Evolutionary conservation across 1,140 invertebrate species (phyloP).

Genomic region (Lordiphosa clarofinis): DNA sequence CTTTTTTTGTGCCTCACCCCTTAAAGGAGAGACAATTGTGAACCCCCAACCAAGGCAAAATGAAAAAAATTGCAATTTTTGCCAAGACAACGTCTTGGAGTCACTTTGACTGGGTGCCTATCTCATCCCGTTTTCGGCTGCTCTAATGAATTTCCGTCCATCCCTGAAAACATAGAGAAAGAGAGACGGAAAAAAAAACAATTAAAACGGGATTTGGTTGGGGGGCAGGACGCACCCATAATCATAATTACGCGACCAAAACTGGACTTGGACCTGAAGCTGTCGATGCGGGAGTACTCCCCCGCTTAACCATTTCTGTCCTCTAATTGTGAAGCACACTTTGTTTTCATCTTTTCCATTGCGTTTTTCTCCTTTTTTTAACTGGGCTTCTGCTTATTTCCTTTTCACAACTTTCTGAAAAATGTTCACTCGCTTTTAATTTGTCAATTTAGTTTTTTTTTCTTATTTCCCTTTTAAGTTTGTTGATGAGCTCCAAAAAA

Average conservation of each 20-base stretch:
- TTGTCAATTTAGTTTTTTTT: slow-evolving; percentile 60
- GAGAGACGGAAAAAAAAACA: slow-evolving; percentile 48
- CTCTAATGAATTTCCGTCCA: slow-evolving; percentile 77
- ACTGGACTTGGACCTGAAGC: slow-evolving; percentile 18
- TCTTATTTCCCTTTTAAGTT: slow-evolving; percentile 23
- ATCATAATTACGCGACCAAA: slow-evolving; percentile 67
- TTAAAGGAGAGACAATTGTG: slow-evolving; percentile 58
- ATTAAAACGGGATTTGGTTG: slow-evolving; percentile 52
- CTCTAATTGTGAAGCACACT: slow-evolving; percentile 52
- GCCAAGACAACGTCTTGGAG: slow-evolving; percentile 70
- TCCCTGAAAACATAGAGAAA: slow-evolving; percentile 28
- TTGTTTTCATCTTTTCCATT: slow-evolving; percentile 34
- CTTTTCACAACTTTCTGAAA: slow-evolving; percentile 39
- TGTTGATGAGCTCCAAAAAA: slow-evolving; percentile 50
- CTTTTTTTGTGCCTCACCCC: slow-evolving; percentile 37
- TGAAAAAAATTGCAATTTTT: slow-evolving; percentile 74
- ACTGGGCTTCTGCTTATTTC: slow-evolving; percentile 38
- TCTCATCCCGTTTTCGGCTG: slow-evolving; percentile 30
- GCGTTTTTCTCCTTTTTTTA: slow-evolving; percentile 49
- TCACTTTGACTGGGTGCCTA: slow-evolving; percentile 61
- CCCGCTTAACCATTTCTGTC: slow-evolving; percentile 24
- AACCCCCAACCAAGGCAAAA: slow-evolving; percentile 16
- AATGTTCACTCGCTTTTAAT: slow-evolving; percentile 68
- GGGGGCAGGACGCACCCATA: slow-evolving; percentile 54
- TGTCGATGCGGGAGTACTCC: slow-evolving; percentile 43